A percentile compares a stretch with the other conserved stretches of the same genome.
phyloP scores from a whole-genome alignment of 2,888 invertebrate genomes.

The Entomobrya proxima region DNA sequence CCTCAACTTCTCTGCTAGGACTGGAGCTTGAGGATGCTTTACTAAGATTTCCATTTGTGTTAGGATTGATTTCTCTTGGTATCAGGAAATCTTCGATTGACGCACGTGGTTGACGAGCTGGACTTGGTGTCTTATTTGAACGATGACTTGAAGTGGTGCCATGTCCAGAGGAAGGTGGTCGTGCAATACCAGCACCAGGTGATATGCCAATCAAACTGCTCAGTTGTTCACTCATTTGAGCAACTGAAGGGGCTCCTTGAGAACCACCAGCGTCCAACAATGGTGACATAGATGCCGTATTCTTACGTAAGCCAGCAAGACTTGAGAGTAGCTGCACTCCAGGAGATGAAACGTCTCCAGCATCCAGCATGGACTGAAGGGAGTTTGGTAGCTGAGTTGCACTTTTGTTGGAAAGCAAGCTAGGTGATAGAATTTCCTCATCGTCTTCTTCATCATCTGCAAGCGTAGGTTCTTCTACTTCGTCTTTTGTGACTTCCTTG shows the following conservation, averaged over 20 bases:
- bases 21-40: conserved; percentile 78
- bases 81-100: conserved; percentile 42
- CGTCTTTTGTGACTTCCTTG: conserved; percentile 58
- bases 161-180: conserved; percentile 46
- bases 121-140: conserved; percentile 47
- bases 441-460: conserved; percentile 65
- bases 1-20: conserved; percentile 92
- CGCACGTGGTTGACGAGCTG: conserved; percentile 4
- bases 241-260: conserved; percentile 59
- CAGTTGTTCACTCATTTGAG: conserved; percentile 74
- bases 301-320: conserved; percentile 19
- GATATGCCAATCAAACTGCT: conserved; percentile 73
- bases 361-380: conserved; percentile 2
- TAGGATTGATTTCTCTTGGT: conserved; percentile 42
- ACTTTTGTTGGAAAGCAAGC: conserved; percentile 39
- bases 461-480: conserved; percentile 39
- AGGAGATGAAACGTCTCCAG: neutral
- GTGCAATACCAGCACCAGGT: conserved; percentile 7
- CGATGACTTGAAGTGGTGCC: conserved; percentile 37
- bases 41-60: conserved; percentile 69
- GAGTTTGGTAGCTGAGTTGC: conserved; percentile 24
- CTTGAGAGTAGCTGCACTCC: conserved; percentile 14
- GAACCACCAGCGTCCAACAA: neutral
- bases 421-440: neutral
- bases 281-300: conserved; percentile 13